Conservation (phyloP, 2,797 vertebrate species). For the Thamnophis elegans region DNA sequence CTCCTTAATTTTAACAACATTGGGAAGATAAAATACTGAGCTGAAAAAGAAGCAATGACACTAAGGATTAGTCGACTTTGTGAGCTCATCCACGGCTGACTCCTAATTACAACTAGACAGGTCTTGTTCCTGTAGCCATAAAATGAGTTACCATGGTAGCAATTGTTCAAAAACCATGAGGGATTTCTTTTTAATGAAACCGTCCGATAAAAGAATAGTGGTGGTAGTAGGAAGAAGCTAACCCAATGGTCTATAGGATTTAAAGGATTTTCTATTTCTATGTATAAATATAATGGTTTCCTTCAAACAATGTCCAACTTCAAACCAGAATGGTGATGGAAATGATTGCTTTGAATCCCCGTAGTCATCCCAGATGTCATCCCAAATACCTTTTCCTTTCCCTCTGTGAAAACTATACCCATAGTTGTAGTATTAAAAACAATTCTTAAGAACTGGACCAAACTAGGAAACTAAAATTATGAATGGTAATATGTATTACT, state of each 20-base stretch:
- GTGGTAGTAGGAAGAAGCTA: not conserved
- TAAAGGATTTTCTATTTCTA: not conserved
- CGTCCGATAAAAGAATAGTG: conserved; percentile 3
- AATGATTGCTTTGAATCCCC: conserved; percentile 1
- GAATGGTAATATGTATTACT: not conserved
- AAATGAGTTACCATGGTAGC: not conserved
- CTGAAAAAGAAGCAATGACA: not conserved
- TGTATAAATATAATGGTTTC: not conserved
- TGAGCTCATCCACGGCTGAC: not conserved
- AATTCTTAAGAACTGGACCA: not conserved
- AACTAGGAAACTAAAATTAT: not conserved
- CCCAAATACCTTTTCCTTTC: not conserved
- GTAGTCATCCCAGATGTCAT: not conserved
- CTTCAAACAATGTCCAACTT: not conserved
- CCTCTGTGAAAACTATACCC: not conserved
- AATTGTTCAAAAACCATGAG: not conserved
- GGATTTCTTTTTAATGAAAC: not conserved
- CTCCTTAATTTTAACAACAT: not conserved
- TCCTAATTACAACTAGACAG: not conserved
- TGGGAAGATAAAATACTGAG: not conserved
- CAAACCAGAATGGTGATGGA: not conserved
- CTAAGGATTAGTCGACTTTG: not conserved
- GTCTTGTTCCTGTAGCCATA: not conserved
- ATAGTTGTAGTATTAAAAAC: not conserved
- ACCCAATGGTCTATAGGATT: not conserved